Evolutionary conservation across 2,113 vertebrate genomes (phyloP).

Genomic region (Lota lota): DNA sequence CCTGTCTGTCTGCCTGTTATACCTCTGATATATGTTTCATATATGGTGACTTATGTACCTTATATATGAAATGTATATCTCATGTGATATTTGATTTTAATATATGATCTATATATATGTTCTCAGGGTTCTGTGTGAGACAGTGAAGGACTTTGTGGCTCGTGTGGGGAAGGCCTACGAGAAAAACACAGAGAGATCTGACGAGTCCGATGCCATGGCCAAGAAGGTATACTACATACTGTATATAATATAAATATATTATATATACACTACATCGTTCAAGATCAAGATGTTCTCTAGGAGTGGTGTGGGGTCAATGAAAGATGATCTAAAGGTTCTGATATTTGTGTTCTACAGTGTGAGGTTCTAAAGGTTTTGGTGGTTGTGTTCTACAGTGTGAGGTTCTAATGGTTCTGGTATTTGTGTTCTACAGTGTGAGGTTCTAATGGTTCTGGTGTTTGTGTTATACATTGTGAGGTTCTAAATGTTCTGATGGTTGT

Average conservation of each 20-base stretch:
- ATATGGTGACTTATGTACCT: neutral
- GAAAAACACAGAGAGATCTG: conserved; percentile 86
- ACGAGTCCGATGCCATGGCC: conserved; percentile 92
- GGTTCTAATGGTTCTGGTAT: too few species aligned
- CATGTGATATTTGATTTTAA: too few species aligned
- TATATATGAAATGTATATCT: too few species aligned
- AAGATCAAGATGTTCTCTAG: too few species aligned
- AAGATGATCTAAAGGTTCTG: too few species aligned
- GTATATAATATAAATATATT: conserved; percentile 5
- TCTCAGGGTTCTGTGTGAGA: conserved; percentile 92
- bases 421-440: neutral
- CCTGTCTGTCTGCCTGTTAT: neutral
- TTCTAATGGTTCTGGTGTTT: neutral
- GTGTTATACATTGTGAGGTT: too few species aligned
- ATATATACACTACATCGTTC: too few species aligned
- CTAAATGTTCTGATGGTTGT: too few species aligned
- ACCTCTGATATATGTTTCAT: too few species aligned
- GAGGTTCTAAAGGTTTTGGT: conserved; percentile 92
- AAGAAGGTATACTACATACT: conserved; percentile 79
- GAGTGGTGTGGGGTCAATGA: too few species aligned
- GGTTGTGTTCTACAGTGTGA: conserved; percentile 79
- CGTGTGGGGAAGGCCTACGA: conserved; percentile 93
- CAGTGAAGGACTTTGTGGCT: conserved; percentile 97
- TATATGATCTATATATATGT: conserved; percentile 1
- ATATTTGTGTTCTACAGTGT: conserved; percentile 71